These are phyloP conservation scores for Sebastes fasciatus DNA, from an alignment of 2,113 vertebrate species.

Conservation along the genomic window DNA sequence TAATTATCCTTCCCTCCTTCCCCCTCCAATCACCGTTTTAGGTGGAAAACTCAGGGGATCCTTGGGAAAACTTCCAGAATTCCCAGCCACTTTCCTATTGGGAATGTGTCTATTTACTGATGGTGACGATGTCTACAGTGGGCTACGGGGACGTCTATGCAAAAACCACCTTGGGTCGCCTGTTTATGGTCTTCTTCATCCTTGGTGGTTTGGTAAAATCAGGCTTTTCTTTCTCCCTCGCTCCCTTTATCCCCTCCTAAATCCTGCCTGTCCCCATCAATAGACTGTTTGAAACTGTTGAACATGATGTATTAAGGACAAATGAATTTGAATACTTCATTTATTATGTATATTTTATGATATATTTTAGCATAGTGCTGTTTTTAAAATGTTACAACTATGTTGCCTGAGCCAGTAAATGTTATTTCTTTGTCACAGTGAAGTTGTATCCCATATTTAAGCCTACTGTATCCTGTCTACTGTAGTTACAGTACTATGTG, in stretches of 20 bases:
- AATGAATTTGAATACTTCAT: neutral
- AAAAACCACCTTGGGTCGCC: slow-evolving; percentile 97
- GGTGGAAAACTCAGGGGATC: slow-evolving; percentile 99
- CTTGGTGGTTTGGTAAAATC: slow-evolving; percentile 99
- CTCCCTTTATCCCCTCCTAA: slow-evolving; percentile 13
- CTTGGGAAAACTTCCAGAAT: slow-evolving; percentile 99
- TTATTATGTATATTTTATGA: slow-evolving; percentile 2
- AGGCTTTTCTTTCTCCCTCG: slow-evolving; percentile 63
- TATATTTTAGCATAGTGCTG: slow-evolving; percentile 15
- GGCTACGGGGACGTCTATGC: slow-evolving; percentile 99
- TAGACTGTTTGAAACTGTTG: slow-evolving; percentile 18
- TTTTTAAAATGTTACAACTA: slow-evolving; percentile 31
- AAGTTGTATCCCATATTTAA: slow-evolving; percentile 52
- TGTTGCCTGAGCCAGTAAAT: slow-evolving; percentile 33
- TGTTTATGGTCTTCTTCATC: slow-evolving; percentile 99
- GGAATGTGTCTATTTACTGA: slow-evolving; percentile 99
- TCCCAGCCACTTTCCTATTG: slow-evolving; percentile 97
- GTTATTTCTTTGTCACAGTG: slow-evolving; percentile 35
- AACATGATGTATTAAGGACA: neutral
- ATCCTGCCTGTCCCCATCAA: slow-evolving; percentile 63
- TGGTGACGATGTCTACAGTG: slow-evolving; percentile 99
- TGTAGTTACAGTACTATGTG: slow-evolving; percentile 63
- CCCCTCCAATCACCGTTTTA: slow-evolving; percentile 60
- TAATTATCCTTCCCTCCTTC: slow-evolving; percentile 19
- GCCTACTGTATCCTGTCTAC: slow-evolving; percentile 67